Evolutionary conservation across 1,140 invertebrate genomes (phyloP).

Genomic region (Epicauta chinensis): DNA sequence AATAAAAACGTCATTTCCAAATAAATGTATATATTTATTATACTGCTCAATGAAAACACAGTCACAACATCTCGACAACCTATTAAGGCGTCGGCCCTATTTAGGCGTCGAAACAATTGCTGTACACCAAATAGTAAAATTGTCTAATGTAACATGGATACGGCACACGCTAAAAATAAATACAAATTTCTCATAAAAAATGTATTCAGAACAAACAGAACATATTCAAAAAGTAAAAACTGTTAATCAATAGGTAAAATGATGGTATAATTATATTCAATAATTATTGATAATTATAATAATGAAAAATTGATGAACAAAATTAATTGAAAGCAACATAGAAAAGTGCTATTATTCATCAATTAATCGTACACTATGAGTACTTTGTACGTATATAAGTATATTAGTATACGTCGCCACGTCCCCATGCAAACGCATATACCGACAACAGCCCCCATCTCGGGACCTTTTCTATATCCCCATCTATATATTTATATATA

Average conservation of each 20-base stretch:
- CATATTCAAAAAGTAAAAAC: too few relatives aligned
- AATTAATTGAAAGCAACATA: conserved; percentile 42
- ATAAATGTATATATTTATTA: conserved; percentile 47
- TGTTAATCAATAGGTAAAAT: too few relatives aligned
- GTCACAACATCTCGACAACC: conserved; percentile 42
- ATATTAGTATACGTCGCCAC: conserved; percentile 44
- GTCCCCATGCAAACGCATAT: conserved; percentile 37
- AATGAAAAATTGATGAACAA: too few relatives aligned
- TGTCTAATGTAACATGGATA: conserved; percentile 46
- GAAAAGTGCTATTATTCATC: conserved; percentile 32
- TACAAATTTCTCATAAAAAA: conserved; percentile 4
- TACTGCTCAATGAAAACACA: conserved; percentile 47
- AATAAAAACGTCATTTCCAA: conserved; percentile 31
- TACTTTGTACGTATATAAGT: conserved; percentile 46
- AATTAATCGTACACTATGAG: conserved; percentile 38
- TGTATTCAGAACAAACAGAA: too few relatives aligned
- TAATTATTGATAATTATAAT: too few relatives aligned
- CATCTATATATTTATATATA: conserved; percentile 42
- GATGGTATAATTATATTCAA: too few relatives aligned
- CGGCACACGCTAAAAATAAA: conserved; percentile 43
- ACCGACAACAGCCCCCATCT: conserved; percentile 29
- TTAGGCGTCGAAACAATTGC: conserved; percentile 41
- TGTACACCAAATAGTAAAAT: conserved; percentile 47
- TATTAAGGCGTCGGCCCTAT: conserved; percentile 12
- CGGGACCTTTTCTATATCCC: conserved; percentile 17